phyloP scores from a whole-genome alignment of 35 echinoderm and acorn worm species.

The Diadema setosum region DNA sequence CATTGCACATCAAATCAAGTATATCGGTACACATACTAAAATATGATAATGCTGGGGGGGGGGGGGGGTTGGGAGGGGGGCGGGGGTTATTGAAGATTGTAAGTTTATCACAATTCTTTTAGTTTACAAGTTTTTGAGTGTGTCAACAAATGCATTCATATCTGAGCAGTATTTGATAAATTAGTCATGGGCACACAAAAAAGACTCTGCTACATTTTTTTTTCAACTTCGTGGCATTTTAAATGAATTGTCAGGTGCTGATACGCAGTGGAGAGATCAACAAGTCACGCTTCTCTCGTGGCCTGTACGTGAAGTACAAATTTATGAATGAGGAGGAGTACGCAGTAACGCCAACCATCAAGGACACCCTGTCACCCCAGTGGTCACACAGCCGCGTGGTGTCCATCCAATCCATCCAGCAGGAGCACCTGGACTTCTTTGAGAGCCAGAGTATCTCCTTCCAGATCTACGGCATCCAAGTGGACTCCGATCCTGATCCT shows the following conservation, averaged over 20 bases:
- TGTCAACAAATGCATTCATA: too few species aligned
- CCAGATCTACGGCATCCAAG: conserved; percentile 69
- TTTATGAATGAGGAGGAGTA: conserved; percentile 58
- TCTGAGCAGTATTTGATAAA: neutral
- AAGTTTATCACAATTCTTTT: too few species aligned
- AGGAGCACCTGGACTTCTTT: conserved; percentile 82
- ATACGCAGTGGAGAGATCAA: conserved; percentile 81
- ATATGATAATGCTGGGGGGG: too few species aligned
- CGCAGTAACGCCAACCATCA: conserved; percentile 30
- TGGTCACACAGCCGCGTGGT: conserved; percentile 79
- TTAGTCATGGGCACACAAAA: neutral
- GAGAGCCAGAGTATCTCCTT: conserved; percentile 71
- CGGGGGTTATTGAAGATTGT: too few species aligned
- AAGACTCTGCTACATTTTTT: neutral
- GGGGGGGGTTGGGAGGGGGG: too few species aligned
- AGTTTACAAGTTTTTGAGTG: too few species aligned
- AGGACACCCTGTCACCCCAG: conserved; percentile 82
- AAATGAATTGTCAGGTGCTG: conserved; percentile 40
- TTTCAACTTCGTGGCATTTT: neutral
- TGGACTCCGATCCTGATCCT: conserved; percentile 68
- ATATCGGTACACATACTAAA: too few species aligned
- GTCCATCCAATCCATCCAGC: conserved; percentile 63
- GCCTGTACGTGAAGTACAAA: conserved; percentile 75
- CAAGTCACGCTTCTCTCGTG: conserved; percentile 91
- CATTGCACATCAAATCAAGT: too few species aligned